phyloP scores from a whole-genome alignment of 2,888 invertebrate species.

The Tanytarsus gracilentus region DNA sequence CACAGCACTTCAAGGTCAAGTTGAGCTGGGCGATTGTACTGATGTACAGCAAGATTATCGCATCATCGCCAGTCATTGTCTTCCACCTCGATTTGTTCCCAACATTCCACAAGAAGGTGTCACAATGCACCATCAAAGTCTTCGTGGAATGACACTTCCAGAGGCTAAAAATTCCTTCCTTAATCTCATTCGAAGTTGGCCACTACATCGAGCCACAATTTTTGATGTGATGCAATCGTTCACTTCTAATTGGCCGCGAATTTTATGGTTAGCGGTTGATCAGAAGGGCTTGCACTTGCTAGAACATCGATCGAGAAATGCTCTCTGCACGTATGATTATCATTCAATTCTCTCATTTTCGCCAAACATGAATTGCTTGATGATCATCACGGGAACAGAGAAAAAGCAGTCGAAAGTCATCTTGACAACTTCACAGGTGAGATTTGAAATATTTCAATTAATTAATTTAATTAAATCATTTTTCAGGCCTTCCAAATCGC shows the following conservation, averaged over 20 bases:
- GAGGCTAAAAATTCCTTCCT: constrained; percentile 89
- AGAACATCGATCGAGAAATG: constrained; percentile 78
- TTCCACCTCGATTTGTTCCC: constrained; percentile 74
- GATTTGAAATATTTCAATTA: too few species aligned
- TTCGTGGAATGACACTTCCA: constrained; percentile 74
- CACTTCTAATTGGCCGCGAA: constrained; percentile 90
- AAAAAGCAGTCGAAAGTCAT: constrained; percentile 90
- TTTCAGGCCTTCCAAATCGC: constrained; percentile 84
- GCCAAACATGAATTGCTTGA: constrained; percentile 82
- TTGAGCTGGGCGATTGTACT: constrained; percentile 77
- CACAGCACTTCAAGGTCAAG: constrained; percentile 85
- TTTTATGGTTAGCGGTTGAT: constrained; percentile 87
- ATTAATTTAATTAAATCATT: neutral
- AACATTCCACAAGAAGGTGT: constrained; percentile 74
- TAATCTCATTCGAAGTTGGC: constrained; percentile 89
- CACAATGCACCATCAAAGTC: constrained; percentile 81
- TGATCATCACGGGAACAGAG: constrained; percentile 86
- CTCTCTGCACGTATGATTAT: constrained; percentile 86
- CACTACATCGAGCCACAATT: constrained; percentile 82
- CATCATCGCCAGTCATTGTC: constrained; percentile 65
- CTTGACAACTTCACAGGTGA: constrained; percentile 81
- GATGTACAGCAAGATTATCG: constrained; percentile 58
- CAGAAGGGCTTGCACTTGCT: constrained; percentile 84
- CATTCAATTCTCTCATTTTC: constrained; percentile 81
- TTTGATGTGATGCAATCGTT: constrained; percentile 96